Evolutionary conservation across 2,888 invertebrate species (phyloP).

Genomic region (Acleris laterana): DNA sequence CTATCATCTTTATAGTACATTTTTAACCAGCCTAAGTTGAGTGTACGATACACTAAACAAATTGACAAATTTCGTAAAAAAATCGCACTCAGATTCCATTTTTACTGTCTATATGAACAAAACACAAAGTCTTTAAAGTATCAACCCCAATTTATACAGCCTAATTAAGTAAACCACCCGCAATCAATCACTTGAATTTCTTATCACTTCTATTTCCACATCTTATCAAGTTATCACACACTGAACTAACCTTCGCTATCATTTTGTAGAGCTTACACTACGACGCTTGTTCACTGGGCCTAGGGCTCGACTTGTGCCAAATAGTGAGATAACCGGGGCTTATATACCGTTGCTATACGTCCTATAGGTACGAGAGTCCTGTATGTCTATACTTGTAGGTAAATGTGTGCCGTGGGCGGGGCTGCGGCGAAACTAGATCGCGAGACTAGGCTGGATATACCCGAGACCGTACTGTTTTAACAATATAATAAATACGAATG

Average conservation of each 20-base stretch:
- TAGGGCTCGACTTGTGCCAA: slow-evolving; percentile 77
- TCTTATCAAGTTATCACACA: slow-evolving; percentile 29
- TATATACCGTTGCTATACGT: slow-evolving; percentile 72
- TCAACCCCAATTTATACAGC: not conserved
- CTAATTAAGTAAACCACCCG: not conserved
- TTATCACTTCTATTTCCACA: slow-evolving; percentile 18
- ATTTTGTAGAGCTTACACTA: slow-evolving; percentile 69
- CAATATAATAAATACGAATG: too few species aligned
- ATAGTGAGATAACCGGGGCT: slow-evolving; percentile 72
- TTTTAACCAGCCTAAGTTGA: too few species aligned
- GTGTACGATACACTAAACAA: too few species aligned
- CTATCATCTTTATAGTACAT: too few species aligned
- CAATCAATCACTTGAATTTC: slow-evolving; percentile 14
- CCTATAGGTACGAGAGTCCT: slow-evolving; percentile 69
- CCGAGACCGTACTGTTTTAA: slow-evolving; percentile 24
- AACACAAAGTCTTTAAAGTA: too few species aligned
- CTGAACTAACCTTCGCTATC: slow-evolving; percentile 73
- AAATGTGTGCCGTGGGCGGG: slow-evolving; percentile 67
- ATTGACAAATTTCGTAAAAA: too few species aligned
- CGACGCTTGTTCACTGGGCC: slow-evolving; percentile 66
- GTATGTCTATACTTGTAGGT: slow-evolving; percentile 62
- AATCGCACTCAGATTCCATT: too few species aligned
- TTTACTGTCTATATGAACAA: too few species aligned
- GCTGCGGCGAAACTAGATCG: slow-evolving; percentile 64
- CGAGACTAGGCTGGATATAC: slow-evolving; percentile 52